Conservation (phyloP, 2,797 vertebrate species). For the Eremophila alpestris region DNA sequence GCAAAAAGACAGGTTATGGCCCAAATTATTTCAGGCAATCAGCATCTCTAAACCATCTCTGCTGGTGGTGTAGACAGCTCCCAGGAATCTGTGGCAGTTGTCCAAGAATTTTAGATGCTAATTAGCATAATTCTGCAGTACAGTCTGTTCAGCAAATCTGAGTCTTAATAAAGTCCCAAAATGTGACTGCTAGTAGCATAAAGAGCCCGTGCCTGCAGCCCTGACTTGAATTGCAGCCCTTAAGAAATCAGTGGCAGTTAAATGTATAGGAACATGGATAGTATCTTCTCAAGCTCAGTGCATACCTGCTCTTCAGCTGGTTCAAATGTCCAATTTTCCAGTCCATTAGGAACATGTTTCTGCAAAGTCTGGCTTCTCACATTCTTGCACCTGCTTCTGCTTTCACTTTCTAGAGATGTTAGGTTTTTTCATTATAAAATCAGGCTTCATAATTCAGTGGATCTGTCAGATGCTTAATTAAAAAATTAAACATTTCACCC, state of each 20-base stretch:
- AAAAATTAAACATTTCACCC: neutral
- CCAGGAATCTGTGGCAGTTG: slow-evolving; percentile 26
- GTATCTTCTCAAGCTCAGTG: neutral
- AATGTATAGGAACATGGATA: neutral
- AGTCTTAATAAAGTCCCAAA: slow-evolving; percentile 3
- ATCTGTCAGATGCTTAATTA: neutral
- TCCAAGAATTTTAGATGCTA: slow-evolving; percentile 52
- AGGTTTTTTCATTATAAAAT: neutral
- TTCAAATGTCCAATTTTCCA: neutral
- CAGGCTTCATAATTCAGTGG: neutral
- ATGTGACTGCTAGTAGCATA: neutral
- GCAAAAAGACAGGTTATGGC: neutral
- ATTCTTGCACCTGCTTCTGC: neutral
- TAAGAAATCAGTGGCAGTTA: slow-evolving; percentile 1
- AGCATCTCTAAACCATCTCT: neutral
- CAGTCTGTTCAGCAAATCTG: slow-evolving; percentile 52
- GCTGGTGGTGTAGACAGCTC: neutral
- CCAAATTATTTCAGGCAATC: neutral
- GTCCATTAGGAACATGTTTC: neutral
- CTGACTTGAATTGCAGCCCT: slow-evolving; percentile 6
- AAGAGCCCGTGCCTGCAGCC: neutral
- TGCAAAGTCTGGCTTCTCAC: neutral
- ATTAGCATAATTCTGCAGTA: slow-evolving; percentile 38
- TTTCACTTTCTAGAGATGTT: neutral
- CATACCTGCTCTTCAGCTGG: neutral